phyloP scores from a whole-genome alignment of 2,888 invertebrate species.

The Calameuta filiformis region DNA sequence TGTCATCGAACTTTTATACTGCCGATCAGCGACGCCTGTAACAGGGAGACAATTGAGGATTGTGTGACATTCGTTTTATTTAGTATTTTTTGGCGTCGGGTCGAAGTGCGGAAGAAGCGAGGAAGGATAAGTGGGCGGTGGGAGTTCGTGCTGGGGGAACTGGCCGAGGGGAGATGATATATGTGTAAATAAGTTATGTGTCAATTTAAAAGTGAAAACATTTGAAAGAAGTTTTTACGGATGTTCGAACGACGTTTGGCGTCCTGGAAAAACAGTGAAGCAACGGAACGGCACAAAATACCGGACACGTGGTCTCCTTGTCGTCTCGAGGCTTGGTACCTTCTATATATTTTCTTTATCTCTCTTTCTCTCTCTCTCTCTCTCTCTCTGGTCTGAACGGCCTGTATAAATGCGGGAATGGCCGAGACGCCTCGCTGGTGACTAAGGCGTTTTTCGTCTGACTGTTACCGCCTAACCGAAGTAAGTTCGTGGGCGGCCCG shows the following conservation, averaged over 20 bases:
- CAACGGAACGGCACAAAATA: not conserved
- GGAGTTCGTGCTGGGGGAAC: conserved; percentile 4
- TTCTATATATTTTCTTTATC: conserved; percentile 17
- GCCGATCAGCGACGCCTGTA: not conserved
- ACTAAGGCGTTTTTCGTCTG: not conserved
- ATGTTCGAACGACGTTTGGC: conserved; percentile 36
- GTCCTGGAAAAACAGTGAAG: conserved; percentile 30
- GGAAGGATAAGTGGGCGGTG: not conserved
- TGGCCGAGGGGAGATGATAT: conserved; percentile 8
- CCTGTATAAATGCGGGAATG: not conserved
- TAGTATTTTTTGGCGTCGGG: not conserved
- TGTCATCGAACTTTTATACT: not conserved
- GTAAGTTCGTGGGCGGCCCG: not conserved
- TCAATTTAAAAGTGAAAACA: not conserved
- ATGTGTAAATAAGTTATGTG: not conserved
- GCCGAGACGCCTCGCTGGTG: not conserved
- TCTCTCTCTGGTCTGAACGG: not conserved
- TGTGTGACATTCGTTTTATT: not conserved
- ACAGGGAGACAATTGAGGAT: not conserved
- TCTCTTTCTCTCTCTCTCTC: conserved; percentile 8
- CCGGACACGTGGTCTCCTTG: conserved; percentile 13
- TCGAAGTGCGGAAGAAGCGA: not conserved
- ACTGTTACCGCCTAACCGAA: not conserved
- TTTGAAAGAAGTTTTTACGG: not conserved
- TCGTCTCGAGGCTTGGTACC: conserved; percentile 33